phyloP scores from a whole-genome alignment of 2,888 invertebrate genomes.

The Drosophila pegasa region DNA sequence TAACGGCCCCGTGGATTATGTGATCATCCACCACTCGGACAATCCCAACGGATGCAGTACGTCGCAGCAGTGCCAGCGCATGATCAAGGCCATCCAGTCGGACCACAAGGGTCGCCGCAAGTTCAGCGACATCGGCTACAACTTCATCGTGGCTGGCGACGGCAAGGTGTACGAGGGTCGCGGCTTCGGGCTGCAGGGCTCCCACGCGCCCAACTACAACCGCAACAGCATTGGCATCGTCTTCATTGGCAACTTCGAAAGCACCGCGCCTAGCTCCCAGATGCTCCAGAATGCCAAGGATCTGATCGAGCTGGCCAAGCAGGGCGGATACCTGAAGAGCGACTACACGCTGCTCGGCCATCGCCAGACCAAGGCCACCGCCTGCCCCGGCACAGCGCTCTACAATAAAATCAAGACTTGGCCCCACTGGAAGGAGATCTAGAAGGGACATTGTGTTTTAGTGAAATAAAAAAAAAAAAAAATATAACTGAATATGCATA shows the following conservation, averaged over 20 bases:
- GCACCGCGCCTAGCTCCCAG: conserved; percentile 86
- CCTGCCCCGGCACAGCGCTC: conserved; percentile 88
- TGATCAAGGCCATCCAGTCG: conserved; percentile 88
- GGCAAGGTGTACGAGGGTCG: conserved; percentile 90
- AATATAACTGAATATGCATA: background rate
- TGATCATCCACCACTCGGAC: conserved; percentile 90
- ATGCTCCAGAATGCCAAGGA: conserved; percentile 87
- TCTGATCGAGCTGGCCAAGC: conserved; percentile 87
- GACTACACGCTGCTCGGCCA: conserved; percentile 89
- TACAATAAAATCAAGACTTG: conserved; percentile 87
- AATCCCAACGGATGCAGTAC: conserved; percentile 87
- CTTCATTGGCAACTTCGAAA: conserved; percentile 86
- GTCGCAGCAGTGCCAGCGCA: conserved; percentile 85
- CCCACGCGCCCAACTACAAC: conserved; percentile 90
- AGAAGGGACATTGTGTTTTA: background rate
- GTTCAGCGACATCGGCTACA: conserved; percentile 90
- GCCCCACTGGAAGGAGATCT: conserved; percentile 85
- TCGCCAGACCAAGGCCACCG: conserved; percentile 87
- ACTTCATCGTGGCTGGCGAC: conserved; percentile 91
- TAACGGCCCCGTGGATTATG: conserved; percentile 87
- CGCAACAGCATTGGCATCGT: conserved; percentile 89
- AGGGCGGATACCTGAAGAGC: conserved; percentile 86
- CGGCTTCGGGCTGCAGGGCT: conserved; percentile 89
- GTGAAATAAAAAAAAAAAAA: background rate
- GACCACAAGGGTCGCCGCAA: conserved; percentile 87